phyloP scores from a whole-genome alignment of 1,140 invertebrate species.

The Tetranychus cinnabarinus region DNA sequence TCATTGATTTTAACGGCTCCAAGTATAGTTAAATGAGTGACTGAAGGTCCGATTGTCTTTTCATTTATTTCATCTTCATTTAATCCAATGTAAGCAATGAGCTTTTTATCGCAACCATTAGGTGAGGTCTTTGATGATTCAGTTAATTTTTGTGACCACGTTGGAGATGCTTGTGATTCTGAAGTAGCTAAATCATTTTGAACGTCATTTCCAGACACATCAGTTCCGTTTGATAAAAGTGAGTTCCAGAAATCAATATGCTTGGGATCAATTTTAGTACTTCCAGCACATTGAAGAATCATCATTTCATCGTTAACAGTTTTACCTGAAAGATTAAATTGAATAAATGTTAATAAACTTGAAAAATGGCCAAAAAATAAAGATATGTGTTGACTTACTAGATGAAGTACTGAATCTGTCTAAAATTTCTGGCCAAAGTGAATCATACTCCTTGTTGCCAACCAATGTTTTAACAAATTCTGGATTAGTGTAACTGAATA shows the following conservation, averaged over 20 bases:
- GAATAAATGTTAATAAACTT: too few species aligned
- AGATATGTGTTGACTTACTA: background rate
- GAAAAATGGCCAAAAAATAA: too few species aligned
- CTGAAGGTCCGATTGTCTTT: background rate
- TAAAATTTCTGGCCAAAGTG: background rate
- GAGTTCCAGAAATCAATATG: background rate
- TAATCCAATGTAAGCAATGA: background rate
- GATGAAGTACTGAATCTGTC: background rate
- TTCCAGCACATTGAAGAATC: background rate
- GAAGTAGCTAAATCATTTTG: background rate
- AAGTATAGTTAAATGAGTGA: background rate
- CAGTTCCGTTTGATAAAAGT: background rate
- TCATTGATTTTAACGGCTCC: slow-evolving; percentile 10
- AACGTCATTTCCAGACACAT: background rate
- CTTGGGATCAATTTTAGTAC: background rate
- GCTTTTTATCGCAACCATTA: background rate
- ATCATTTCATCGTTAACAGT: background rate
- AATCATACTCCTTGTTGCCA: background rate
- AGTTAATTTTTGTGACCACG: too few species aligned
- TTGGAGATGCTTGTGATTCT: too few species aligned
- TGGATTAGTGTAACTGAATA: background rate
- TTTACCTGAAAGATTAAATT: background rate
- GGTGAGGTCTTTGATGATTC: too few species aligned
- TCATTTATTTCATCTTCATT: background rate
- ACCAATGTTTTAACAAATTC: background rate